Conservation (phyloP, 2,888 invertebrate genomes). For the Timandra comae region DNA sequence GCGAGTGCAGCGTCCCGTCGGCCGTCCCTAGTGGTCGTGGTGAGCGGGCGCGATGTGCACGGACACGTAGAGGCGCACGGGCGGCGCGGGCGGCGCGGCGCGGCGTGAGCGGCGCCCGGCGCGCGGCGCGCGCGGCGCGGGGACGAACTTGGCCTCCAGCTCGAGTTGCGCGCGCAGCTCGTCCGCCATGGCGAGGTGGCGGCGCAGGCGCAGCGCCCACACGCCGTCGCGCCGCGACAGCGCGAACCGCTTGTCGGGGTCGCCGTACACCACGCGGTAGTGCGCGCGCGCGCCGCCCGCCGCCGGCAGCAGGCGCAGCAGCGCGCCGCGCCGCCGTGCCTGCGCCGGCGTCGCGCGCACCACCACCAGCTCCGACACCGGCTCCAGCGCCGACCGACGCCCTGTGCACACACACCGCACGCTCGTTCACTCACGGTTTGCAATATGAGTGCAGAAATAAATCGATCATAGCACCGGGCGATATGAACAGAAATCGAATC, state of each 20-base stretch:
- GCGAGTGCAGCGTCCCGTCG: too few relatives aligned
- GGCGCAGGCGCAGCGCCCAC: slow-evolving; percentile 54
- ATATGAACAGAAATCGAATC: too few relatives aligned
- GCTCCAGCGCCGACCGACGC: slow-evolving; percentile 55
- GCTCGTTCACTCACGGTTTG: too few relatives aligned
- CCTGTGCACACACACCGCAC: too few relatives aligned
- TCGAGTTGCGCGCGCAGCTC: slow-evolving; percentile 50
- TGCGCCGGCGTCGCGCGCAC: slow-evolving; percentile 45
- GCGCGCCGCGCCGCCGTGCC: slow-evolving; percentile 60
- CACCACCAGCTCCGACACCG: slow-evolving; percentile 56
- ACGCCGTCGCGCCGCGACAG: slow-evolving; percentile 56
- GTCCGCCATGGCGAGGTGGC: slow-evolving; percentile 26
- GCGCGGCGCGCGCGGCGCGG: slow-evolving; percentile 24
- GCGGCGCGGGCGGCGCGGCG: slow-evolving; percentile 36
- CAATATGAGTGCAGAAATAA: too few relatives aligned
- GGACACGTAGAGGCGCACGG: slow-evolving; percentile 56
- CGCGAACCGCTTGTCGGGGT: slow-evolving; percentile 43
- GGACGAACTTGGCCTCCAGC: slow-evolving; percentile 58
- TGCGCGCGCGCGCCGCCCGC: slow-evolving; percentile 50
- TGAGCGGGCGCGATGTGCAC: slow-evolving; percentile 42
- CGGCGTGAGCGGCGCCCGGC: slow-evolving; percentile 30
- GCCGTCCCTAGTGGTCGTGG: slow-evolving; percentile 12
- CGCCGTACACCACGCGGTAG: slow-evolving; percentile 60
- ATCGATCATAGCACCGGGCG: too few relatives aligned
- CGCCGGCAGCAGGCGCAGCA: slow-evolving; percentile 57